phyloP scores from a whole-genome alignment of 1,140 invertebrate species.

The Drosophila parabipectinata region DNA sequence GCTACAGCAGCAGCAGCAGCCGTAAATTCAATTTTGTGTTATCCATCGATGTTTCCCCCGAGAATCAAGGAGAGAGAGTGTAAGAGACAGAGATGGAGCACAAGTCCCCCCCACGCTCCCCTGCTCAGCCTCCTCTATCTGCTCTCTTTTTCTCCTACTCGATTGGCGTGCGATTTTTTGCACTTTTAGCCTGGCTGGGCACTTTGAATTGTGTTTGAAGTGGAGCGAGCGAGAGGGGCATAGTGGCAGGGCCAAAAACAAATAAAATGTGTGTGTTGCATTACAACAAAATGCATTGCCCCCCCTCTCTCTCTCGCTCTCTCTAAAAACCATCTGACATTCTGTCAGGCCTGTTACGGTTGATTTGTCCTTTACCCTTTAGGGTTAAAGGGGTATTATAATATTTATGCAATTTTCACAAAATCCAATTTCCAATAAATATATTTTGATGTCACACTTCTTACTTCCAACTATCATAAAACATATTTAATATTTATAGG shows the following conservation, averaged over 20 bases:
- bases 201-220: conserved; percentile 40
- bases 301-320: background rate
- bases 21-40: conserved; percentile 74
- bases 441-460: background rate
- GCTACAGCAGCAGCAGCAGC: conserved; percentile 42
- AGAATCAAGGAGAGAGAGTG: conserved; percentile 2
- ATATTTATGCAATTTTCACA: background rate
- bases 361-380: conserved; percentile 1
- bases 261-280: conserved; percentile 56
- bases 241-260: conserved; percentile 33
- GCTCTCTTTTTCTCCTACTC: conserved; percentile 6
- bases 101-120: background rate
- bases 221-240: conserved; percentile 11
- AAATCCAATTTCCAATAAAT: background rate
- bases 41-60: conserved; percentile 57
- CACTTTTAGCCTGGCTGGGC: conserved; percentile 58
- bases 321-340: conserved; percentile 17
- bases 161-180: conserved; percentile 66
- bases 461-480: background rate
- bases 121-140: background rate
- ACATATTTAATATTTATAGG: background rate
- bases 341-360: conserved; percentile 6
- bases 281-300: conserved; percentile 52
- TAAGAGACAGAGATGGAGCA: background rate
- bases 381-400: background rate